Evolutionary conservation across 2,113 vertebrate species (phyloP), one percentile per base, ranked within the genome.

Genomic region (Chlorodrepanis virens): DNA sequence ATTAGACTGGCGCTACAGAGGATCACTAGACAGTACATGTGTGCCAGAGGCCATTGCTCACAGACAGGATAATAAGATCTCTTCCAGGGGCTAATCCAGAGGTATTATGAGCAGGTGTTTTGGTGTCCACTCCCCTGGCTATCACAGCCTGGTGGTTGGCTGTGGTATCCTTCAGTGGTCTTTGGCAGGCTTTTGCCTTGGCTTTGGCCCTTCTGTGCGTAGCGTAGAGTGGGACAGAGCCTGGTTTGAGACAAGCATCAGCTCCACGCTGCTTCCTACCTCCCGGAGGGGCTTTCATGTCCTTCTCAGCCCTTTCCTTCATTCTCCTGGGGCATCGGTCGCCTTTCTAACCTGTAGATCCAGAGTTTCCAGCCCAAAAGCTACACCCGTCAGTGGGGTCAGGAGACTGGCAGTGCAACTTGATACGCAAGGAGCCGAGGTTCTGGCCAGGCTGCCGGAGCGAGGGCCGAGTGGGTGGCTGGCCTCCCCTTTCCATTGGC

Each of bases 31-130:
- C 59, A 50, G 63, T 40, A 54, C 31, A 3, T 39, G 54, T 9
- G 8, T 96, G 95, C 95, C 94, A 97, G 95, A 76, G 77, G 74
- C 91, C 56, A 19, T 23, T 68, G 87, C 75, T 93, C 50, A 60
- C 71, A 94, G 90, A 35, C 78, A 65, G 84, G 83, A 68, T 94
- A 91, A 75, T 54, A 40, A 76, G 40, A 29, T 53, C 77, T 67
- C 70, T 95, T 76, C 53, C 59, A 52, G 67, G 54, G 78, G 16
- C 45, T 10, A 13, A 94, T 61, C n/a, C 57, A 54, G 71, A 72
- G 42, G 42, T 54, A 39, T 69, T 40, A 49, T 0, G 1, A 92
- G 40, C 85, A 87, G 64, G 33, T 90, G 61, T 79, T 94, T 61
- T 45, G 29, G 37, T 76, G 40, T 83, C 52, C 27, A 1, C 60